These are phyloP conservation scores for Noctua janthina DNA, from an alignment of 2,888 invertebrate genomes.

Conservation along the genomic window DNA sequence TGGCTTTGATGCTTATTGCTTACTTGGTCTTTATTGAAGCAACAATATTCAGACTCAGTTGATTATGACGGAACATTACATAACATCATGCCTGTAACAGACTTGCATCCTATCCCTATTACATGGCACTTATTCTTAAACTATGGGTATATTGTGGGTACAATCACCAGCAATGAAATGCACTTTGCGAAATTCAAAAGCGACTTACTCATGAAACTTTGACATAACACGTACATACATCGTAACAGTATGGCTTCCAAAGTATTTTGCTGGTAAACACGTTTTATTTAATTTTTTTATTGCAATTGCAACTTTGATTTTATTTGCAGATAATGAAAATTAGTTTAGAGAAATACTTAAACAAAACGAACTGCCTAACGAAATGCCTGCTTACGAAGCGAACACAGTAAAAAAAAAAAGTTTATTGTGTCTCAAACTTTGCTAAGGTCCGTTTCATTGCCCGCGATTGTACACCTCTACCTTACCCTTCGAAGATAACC, in stretches of 20 bases:
- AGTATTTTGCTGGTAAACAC: too few species aligned
- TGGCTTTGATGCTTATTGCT: neutral
- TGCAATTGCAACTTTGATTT: neutral
- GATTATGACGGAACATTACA: neutral
- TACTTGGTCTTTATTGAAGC: neutral
- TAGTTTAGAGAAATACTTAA: slow-evolving; percentile 47
- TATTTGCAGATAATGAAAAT: slow-evolving; percentile 49
- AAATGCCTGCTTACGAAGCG: slow-evolving; percentile 56
- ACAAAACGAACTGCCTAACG: slow-evolving; percentile 62
- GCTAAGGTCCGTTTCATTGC: neutral
- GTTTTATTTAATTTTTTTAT: neutral
- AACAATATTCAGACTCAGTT: neutral
- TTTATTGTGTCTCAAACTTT: neutral
- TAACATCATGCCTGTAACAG: neutral
- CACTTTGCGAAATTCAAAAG: too few species aligned
- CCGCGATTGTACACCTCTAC: neutral
- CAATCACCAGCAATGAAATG: too few species aligned
- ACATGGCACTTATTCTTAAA: neutral
- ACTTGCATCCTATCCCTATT: neutral
- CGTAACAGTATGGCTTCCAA: too few species aligned
- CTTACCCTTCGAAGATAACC: neutral
- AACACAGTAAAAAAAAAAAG: neutral
- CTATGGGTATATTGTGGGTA: neutral
- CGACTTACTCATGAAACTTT: neutral
- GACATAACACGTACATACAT: too few species aligned